Evolutionary conservation across 1,140 invertebrate genomes (phyloP).

Genomic region (Tetragnatha versicolor): DNA sequence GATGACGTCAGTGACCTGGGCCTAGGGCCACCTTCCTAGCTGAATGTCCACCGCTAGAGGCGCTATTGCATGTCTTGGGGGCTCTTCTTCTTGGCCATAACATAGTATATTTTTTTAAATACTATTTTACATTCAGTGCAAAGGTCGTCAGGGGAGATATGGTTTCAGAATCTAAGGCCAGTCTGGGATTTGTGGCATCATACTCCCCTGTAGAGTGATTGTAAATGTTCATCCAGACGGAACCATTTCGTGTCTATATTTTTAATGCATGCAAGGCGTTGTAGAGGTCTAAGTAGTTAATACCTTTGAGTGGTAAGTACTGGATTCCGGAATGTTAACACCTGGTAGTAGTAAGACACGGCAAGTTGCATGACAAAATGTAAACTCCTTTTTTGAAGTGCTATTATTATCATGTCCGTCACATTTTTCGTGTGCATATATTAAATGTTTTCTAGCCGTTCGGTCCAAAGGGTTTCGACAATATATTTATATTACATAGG

Average conservation of each 20-base stretch:
- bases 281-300: no score
- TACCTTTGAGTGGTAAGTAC: no score
- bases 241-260: slow-evolving; percentile 22
- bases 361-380: no score
- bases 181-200: slow-evolving; percentile 2
- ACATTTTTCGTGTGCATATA: slow-evolving; percentile 8
- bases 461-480: slow-evolving; percentile 26
- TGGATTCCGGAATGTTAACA: no score
- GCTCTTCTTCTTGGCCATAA: slow-evolving; percentile 31
- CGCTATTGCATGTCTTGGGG: neutral
- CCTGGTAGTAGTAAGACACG: no score
- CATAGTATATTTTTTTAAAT: slow-evolving; percentile 53
- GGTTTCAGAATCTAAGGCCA: neutral
- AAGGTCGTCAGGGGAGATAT: slow-evolving; percentile 29
- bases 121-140: slow-evolving; percentile 41
- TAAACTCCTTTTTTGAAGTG: neutral
- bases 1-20: no score
- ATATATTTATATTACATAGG: slow-evolving; percentile 19
- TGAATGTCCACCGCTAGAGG: neutral
- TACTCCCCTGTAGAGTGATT: slow-evolving; percentile 25
- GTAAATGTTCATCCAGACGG: slow-evolving; percentile 22
- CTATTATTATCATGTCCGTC: neutral
- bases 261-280: neutral
- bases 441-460: neutral
- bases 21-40: no score